phyloP scores from a whole-genome alignment of 2,888 invertebrate genomes.

The Tuta absoluta region DNA sequence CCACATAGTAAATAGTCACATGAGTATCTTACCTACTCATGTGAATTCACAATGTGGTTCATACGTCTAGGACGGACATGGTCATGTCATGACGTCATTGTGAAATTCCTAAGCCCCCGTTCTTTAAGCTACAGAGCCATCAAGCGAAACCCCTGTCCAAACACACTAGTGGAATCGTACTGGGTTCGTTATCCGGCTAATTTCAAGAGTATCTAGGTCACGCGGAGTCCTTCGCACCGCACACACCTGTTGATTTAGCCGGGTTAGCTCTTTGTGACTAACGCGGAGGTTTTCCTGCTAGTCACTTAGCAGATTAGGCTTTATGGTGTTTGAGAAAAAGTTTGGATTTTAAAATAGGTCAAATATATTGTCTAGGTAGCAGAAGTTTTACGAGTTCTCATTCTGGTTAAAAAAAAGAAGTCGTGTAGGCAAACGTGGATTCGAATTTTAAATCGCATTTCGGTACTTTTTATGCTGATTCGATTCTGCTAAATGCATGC shows the following conservation, averaged over 20 bases:
- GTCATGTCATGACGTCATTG: background rate
- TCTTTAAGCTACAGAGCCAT: background rate
- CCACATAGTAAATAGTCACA: too few species aligned
- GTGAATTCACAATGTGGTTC: too few species aligned
- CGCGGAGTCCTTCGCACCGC: background rate
- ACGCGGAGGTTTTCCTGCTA: constrained; percentile 22
- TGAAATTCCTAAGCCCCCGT: background rate
- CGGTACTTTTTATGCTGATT: background rate
- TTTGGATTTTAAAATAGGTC: background rate
- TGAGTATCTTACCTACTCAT: too few species aligned
- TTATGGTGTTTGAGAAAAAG: background rate
- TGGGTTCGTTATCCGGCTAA: constrained; percentile 24
- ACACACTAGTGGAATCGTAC: constrained; percentile 14
- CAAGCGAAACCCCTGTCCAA: background rate
- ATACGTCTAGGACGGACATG: background rate
- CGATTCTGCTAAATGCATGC: too few species aligned
- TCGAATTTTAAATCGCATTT: background rate
- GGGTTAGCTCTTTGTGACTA: constrained; percentile 23
- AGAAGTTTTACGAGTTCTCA: background rate
- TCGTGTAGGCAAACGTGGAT: background rate
- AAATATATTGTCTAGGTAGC: background rate
- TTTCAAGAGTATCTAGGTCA: constrained; percentile 27
- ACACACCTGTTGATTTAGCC: constrained; percentile 27
- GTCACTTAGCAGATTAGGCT: background rate
- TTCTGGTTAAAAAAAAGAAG: background rate